A percentile compares a stretch with the other conserved stretches of the same genome.
Evolutionary conservation across 2,113 vertebrate species (phyloP).

Genomic region (Bufo bufo): DNA sequence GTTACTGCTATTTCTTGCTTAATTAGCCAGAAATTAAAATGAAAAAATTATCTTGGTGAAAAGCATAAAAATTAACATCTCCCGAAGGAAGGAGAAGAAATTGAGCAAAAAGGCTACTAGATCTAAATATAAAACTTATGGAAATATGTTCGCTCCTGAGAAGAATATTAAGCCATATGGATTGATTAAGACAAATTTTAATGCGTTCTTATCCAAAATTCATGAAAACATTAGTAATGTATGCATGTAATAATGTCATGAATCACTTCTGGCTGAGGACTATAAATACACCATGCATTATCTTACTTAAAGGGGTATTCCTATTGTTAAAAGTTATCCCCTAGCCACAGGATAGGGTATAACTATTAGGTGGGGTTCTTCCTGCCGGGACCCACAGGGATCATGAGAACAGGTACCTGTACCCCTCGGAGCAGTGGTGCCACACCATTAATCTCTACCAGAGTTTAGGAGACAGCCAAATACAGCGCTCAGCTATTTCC

Average conservation of each 20-base stretch:
- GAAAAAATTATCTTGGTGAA: conserved; percentile 5
- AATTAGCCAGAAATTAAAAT: background rate
- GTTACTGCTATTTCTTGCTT: background rate
- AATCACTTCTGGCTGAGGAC: background rate
- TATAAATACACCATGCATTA: background rate
- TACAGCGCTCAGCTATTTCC: too few species aligned
- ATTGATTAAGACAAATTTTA: background rate
- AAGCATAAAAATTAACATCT: background rate
- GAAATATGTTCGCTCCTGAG: background rate
- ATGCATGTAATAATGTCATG: background rate
- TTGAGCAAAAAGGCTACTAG: conserved; percentile 4
- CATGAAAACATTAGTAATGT: conserved; percentile 15
- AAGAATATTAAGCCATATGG: background rate
- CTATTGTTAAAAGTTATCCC: background rate
- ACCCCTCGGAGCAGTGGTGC: too few species aligned
- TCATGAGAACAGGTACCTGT: too few species aligned
- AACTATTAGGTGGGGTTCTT: background rate
- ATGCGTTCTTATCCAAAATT: background rate
- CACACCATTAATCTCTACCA: too few species aligned
- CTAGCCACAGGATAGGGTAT: background rate
- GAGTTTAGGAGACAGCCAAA: too few species aligned
- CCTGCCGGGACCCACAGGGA: too few species aligned
- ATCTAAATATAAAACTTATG: conserved; percentile 15
- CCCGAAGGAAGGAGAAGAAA: background rate
- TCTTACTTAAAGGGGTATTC: background rate